Evolutionary conservation across 2,888 invertebrate species (phyloP), one percentile per base, ranked within the genome.

Genomic region (Pammene aurita): DNA sequence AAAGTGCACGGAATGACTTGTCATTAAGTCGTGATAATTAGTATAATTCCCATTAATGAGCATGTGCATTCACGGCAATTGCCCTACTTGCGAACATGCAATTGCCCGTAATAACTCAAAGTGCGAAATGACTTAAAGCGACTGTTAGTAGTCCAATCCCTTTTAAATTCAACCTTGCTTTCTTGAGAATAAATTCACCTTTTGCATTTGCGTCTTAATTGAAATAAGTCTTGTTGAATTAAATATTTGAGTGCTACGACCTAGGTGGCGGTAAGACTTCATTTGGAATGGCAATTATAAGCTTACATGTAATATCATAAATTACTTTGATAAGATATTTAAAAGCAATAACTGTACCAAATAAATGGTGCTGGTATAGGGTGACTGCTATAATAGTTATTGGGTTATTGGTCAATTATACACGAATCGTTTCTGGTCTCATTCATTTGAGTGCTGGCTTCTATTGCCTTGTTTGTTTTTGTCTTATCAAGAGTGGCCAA

Each of bases 51-150:
- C 13, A 52, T 18, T 52, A 52, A 41, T 52, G 26, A 57, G 13
- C 58, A 50, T 16, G 14, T 57, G 64, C 44, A 11, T 58, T 52
- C 50, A 18, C 6, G 42, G 42, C 16, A 54, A 60, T 67, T 60
- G 54, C 44, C 66, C 60, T 38, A 54, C 35, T 67, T 61, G 7
- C 26, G 26, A 26, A 46, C 60, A 60, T 61, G 66, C 66, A 46
- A 61, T 54, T 50, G 48, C 0, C 18, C 7, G 57, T 66, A 57
- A 9, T 55, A 46, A 46, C 46, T 57, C 26, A 44, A 57, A 42
- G 57, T n/a, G 57, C 16, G 41, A 55, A 26, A 7, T 52, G 34
- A n/a, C 13, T 56, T 16, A 56, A 41, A 38, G 18, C 11, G 41
- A 11, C 41, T 56, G 16, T 13, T 16, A 48, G 16, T 16, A 16